Evolutionary conservation across 2,888 invertebrate genomes (phyloP), one percentile per base, ranked within the genome.

Genomic region (Aphodius sticticus): DNA sequence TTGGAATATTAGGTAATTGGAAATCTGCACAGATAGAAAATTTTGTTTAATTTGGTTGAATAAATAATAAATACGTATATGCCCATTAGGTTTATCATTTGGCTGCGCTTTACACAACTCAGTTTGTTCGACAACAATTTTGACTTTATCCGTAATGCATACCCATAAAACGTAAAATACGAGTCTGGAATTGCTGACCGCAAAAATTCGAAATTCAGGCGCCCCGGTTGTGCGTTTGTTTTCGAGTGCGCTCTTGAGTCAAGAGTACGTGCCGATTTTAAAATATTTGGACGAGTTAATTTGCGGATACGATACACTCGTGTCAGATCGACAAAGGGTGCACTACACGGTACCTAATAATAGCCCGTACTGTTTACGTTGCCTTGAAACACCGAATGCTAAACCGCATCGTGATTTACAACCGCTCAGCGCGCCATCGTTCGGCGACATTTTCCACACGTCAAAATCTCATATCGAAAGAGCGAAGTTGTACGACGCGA

Each of bases 201-300:
- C 53, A 53, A 53, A 53, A 3, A 53, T 53, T 53, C 53, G 53
- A 3, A 9, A 9, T 53, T 53, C 12, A 53, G 53, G 53, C 53
- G 53, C 53, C 53, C 7, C 53, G 53, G 53, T 53, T 38, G 38
- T 38, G 7, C 38, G 38, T 38, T 53, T 53, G 53, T 53, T 53
- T 53, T 53, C 53, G 12, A 53, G 53, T 53, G 12, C 12, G 53
- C 53, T 53, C 53, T 53, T 53, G 53, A 53, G 9, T 53, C 9
- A 53, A 53, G 53, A 53, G 53, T 53, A 53, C 53, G 53, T 53
- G 53, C 53, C 53, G 53, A 53, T 53, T 53, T 53, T 53, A 53
- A 53, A 53, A 53, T 53, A 53, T 53, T 53, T 53, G 53, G 53
- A 53, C 53, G 53, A 53, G 53, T 53, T 53, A 53, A 53, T 53